Base-by-base conservation (phyloP, 2,888 invertebrate genomes). In the Ornithoptera priamus region DNA sequence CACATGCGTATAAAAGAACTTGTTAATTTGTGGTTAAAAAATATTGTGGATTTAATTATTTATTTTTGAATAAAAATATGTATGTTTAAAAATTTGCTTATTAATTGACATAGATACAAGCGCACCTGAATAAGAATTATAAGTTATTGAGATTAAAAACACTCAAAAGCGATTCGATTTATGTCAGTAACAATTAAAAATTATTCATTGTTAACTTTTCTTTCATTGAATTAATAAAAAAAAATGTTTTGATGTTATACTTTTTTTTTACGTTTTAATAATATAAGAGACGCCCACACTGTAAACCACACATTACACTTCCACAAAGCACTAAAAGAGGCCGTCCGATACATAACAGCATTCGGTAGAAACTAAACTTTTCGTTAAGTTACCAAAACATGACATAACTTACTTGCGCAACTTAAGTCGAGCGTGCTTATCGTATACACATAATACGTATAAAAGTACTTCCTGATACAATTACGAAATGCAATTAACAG, bases 391-490 rank as follows among this genome's bases (percentile, higher is more conserved):
- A 67, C 58, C 57, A 59, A 63, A 65, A 58, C 50, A 67, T 67
- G 66, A 67, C 63, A 70, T 70, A 70, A 66, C 46, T 15, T 20
- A 36, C 62, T 70, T 70, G 62, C 70, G 70, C 63, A 70, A 70
- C 66, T 58, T 30, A 62, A 70, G 50, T 36, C 59, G 62, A 67
- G 70, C 70, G 53, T 63, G 70, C 70, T 66, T 66, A 70, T 70
- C 56, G 59, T 70, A 39, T 53, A 24, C 53, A 59, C 63, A 61
- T 70, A 70, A 70, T 64, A 68, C 24, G 15, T 36, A 53, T 59
- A 58, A 22, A 63, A 56, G 53, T 59, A 66, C 63, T 70, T 70
- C 70, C 70, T 70, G 53, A 68, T 66, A 66, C 46, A 36, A 66
- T 66, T 66, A 53, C 66, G 66, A 66, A 66, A 66, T 18, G 24